Conservation (phyloP, 1,140 invertebrate genomes). For the Acyrthosiphon pisum region DNA sequence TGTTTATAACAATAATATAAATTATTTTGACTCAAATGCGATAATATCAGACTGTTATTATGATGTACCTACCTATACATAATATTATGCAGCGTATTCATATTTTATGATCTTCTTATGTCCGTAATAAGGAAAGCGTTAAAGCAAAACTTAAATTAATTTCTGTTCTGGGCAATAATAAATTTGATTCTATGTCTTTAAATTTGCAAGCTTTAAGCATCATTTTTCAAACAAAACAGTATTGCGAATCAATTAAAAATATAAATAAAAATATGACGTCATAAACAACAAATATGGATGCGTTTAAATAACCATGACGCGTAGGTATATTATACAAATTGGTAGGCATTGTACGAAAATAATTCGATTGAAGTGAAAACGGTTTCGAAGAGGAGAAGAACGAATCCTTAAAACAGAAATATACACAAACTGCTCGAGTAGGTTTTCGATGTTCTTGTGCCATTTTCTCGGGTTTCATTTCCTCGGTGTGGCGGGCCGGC, state of each 20-base stretch:
- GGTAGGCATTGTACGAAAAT: not conserved
- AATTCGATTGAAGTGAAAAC: not conserved
- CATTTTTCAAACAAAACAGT: not conserved
- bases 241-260: not conserved
- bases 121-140: not conserved
- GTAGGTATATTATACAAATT: too few relatives aligned
- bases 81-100: not conserved
- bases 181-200: not conserved
- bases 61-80: too few relatives aligned
- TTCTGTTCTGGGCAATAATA: not conserved
- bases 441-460: conserved; percentile 8
- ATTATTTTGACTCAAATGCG: not conserved
- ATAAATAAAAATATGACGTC: not conserved
- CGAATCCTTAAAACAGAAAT: not conserved
- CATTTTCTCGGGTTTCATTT: not conserved
- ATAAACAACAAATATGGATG: not conserved
- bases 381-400: not conserved
- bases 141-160: not conserved
- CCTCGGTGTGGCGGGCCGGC: not conserved
- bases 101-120: not conserved
- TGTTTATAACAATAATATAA: not conserved
- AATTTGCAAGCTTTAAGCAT: not conserved
- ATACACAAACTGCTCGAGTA: not conserved
- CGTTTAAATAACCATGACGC: not conserved
- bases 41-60: not conserved